These are phyloP conservation scores for Andrena flavipes DNA, from an alignment of 2,888 invertebrate genomes.

Conservation along the genomic window DNA sequence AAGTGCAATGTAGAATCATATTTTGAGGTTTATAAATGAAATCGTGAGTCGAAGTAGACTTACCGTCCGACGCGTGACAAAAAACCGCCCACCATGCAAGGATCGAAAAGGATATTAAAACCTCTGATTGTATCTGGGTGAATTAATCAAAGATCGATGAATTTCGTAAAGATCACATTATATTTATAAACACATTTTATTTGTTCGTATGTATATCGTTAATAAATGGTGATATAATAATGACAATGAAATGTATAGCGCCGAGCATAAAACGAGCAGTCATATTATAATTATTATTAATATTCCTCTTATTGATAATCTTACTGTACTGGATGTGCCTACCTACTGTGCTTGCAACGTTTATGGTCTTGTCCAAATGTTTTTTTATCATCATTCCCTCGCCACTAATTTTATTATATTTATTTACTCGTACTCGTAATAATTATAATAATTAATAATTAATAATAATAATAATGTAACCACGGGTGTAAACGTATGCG, in stretches of 20 bases:
- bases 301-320: slow-evolving; percentile 75
- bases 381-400: slow-evolving; percentile 6
- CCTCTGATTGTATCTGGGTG: slow-evolving; percentile 5
- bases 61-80: too few relatives aligned
- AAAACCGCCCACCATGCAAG: not conserved
- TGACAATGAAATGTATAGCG: slow-evolving; percentile 84
- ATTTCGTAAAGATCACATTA: slow-evolving; percentile 71
- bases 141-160: slow-evolving; percentile 47
- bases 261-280: slow-evolving; percentile 83
- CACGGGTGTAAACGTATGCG: slow-evolving; percentile 80
- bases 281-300: slow-evolving; percentile 82
- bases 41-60: too few relatives aligned
- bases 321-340: slow-evolving; percentile 79
- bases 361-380: slow-evolving; percentile 75
- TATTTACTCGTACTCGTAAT: slow-evolving; percentile 73
- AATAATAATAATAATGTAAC: slow-evolving; percentile 75
- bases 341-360: slow-evolving; percentile 80
- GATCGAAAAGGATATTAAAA: not conserved
- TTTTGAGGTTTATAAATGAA: too few relatives aligned
- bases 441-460: slow-evolving; percentile 73
- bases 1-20: too few relatives aligned
- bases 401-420: slow-evolving; percentile 67
- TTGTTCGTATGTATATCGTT: slow-evolving; percentile 83
- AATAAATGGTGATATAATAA: slow-evolving; percentile 84
- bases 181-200: slow-evolving; percentile 84